A percentile compares a stretch with the other conserved stretches of the same genome.
phyloP scores from a whole-genome alignment of 2,113 vertebrate genomes.

The Panthera tigris region DNA sequence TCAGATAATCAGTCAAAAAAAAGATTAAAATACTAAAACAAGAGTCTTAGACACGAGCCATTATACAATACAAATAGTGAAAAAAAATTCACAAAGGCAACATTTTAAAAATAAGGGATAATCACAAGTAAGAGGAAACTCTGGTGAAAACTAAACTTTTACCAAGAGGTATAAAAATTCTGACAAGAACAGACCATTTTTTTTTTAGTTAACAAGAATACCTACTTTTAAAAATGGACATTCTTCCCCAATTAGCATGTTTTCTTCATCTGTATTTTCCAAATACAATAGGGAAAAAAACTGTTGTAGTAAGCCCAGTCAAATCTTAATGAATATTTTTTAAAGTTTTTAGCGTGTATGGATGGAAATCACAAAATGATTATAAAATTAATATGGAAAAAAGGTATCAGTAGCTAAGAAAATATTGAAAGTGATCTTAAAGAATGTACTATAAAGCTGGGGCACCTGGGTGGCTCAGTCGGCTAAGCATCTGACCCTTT shows the following conservation, averaged over 20 bases:
- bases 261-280: not conserved
- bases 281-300: not conserved
- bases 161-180: not conserved
- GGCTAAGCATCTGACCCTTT: no score
- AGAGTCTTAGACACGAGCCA: not conserved
- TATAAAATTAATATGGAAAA: not conserved
- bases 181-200: not conserved
- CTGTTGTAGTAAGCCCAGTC: not conserved
- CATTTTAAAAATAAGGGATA: not conserved
- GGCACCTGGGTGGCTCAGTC: no score
- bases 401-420: not conserved
- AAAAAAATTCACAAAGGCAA: not conserved
- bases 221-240: not conserved
- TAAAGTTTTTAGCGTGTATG: not conserved
- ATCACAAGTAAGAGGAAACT: not conserved
- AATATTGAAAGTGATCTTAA: not conserved
- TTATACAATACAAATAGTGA: not conserved
- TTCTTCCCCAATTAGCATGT: not conserved
- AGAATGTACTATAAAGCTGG: not conserved
- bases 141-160: not conserved
- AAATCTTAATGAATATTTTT: not conserved
- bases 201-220: not conserved
- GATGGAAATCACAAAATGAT: not conserved
- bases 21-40: not conserved
- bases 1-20: not conserved